Evolutionary conservation across 2,797 vertebrate species (phyloP).

Genomic region (Sebastes oblongus): DNA sequence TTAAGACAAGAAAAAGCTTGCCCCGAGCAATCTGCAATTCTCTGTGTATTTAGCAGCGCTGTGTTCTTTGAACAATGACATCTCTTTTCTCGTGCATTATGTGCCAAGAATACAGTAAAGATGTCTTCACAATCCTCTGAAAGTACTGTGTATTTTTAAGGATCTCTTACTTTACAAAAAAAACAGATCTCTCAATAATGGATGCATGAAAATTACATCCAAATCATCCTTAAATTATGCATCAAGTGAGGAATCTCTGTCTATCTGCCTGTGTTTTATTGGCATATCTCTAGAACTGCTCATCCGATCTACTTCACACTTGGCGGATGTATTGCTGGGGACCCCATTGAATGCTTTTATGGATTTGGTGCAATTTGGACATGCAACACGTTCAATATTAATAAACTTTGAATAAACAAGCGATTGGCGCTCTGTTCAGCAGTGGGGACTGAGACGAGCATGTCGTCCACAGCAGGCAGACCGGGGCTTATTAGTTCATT

Average conservation of each 20-base stretch:
- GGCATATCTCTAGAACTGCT: neutral
- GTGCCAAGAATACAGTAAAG: slow-evolving; percentile 14
- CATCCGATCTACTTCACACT: neutral
- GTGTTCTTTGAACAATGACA: slow-evolving; percentile 20
- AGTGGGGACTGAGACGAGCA: too few species aligned
- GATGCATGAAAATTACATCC: neutral
- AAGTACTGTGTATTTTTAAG: neutral
- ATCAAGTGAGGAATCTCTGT: neutral
- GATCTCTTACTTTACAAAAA: neutral
- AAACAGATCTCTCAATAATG: neutral
- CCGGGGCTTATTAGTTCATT: neutral
- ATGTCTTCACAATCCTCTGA: slow-evolving; percentile 5
- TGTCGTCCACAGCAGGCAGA: too few species aligned
- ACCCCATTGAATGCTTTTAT: neutral
- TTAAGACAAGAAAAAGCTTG: slow-evolving; percentile 45
- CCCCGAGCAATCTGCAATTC: neutral
- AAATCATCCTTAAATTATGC: neutral
- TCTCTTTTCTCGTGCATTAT: slow-evolving; percentile 2
- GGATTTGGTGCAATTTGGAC: neutral
- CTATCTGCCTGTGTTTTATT: neutral
- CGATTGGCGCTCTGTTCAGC: neutral
- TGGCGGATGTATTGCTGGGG: neutral
- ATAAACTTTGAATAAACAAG: neutral
- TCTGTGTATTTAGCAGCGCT: slow-evolving; percentile 21
- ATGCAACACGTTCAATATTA: neutral